phyloP scores from a whole-genome alignment of 1,140 invertebrate species.

The Panagrolaimus sp. region DNA sequence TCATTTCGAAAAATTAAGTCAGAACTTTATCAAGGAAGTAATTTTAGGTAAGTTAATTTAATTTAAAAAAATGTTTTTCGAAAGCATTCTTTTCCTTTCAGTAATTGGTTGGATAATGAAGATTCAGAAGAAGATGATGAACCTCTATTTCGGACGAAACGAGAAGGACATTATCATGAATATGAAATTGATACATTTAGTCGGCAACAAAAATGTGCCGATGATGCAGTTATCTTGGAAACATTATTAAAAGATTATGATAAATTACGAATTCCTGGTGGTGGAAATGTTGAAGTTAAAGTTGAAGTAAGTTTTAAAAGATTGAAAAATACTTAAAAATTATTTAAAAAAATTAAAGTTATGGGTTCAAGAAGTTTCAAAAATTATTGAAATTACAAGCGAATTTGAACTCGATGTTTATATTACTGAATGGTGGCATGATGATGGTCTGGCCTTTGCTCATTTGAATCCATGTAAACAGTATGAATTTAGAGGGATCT shows the following conservation, averaged over 20 bases:
- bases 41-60: not conserved
- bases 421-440: slow-evolving; percentile 58
- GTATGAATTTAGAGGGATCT: slow-evolving; percentile 25
- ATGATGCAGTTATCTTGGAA: slow-evolving; percentile 46
- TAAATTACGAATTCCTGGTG: slow-evolving; percentile 52
- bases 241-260: slow-evolving; percentile 47
- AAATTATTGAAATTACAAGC: slow-evolving; percentile 59
- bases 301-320: slow-evolving; percentile 45
- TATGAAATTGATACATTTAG: not conserved
- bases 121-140: not conserved
- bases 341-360: slow-evolving; percentile 43
- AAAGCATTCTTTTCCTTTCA: not conserved
- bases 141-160: not conserved
- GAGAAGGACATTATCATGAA: slow-evolving; percentile 2
- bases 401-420: slow-evolving; percentile 59
- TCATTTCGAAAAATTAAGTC: no score
- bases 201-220: slow-evolving; percentile 26
- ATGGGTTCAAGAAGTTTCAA: slow-evolving; percentile 60
- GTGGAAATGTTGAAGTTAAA: slow-evolving; percentile 51
- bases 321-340: not conserved
- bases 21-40: not conserved
- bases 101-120: not conserved
- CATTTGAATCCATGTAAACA: slow-evolving; percentile 60
- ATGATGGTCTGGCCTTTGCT: slow-evolving; percentile 51
- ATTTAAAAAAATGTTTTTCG: not conserved